phyloP scores from a whole-genome alignment of 2,797 vertebrate genomes.

The Gastrophryne carolinensis region DNA sequence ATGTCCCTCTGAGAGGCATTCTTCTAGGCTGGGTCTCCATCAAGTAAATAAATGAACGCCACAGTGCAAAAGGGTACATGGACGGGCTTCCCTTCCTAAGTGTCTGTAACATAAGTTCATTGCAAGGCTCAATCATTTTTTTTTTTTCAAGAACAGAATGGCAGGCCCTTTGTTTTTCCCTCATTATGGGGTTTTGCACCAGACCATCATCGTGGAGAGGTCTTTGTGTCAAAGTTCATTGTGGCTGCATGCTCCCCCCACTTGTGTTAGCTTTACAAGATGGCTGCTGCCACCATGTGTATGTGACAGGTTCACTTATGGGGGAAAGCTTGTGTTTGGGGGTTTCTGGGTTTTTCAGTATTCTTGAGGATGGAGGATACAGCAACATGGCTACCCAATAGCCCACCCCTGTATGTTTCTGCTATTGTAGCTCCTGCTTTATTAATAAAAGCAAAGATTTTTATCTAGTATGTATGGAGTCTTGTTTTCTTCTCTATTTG shows the following conservation, averaged over 20 bases:
- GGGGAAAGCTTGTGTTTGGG: conserved; percentile 41
- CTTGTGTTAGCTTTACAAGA: not conserved
- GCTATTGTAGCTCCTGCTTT: conserved; percentile 38
- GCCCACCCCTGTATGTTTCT: conserved; percentile 19
- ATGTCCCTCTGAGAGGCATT: no score
- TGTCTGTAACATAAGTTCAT: no score
- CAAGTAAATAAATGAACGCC: no score
- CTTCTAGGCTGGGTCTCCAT: no score
- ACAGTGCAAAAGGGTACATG: no score
- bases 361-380: not conserved
- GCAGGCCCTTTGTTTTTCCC: no score
- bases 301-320: not conserved
- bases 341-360: conserved; percentile 15
- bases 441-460: conserved; percentile 46
- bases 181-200: no score
- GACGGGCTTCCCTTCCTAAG: no score
- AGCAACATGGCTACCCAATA: not conserved
- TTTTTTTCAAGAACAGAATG: no score
- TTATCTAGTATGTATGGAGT: conserved; percentile 31
- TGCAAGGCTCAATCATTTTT: no score
- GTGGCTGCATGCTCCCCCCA: not conserved
- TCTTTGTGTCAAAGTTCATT: no score
- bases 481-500: conserved; percentile 10
- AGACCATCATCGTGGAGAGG: no score
- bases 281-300: not conserved